Evolutionary conservation across 2,888 invertebrate species (phyloP).

Genomic region (Xylophagus ater): DNA sequence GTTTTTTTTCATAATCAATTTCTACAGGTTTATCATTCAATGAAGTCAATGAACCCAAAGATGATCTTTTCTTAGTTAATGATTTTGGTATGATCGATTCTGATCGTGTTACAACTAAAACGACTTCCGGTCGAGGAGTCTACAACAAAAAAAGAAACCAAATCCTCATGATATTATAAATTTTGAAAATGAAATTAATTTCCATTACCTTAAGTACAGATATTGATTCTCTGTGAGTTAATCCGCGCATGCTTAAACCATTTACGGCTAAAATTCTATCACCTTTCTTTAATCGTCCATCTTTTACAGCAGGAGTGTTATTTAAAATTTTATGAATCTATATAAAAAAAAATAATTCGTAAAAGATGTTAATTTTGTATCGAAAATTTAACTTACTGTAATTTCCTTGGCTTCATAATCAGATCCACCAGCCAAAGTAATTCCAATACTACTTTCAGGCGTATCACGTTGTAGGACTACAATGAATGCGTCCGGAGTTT

Average conservation of each 20-base stretch:
- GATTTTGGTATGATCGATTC: conserved; percentile 35
- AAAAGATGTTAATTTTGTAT: too few species aligned
- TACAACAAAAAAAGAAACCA: conserved; percentile 27
- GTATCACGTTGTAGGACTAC: conserved; percentile 56
- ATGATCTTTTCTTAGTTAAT: conserved; percentile 36
- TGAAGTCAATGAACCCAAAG: conserved; percentile 36
- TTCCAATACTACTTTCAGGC: conserved; percentile 66
- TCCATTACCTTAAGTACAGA: conserved; percentile 73
- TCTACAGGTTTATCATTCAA: conserved; percentile 35
- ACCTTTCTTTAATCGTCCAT: conserved; percentile 75
- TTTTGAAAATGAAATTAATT: conserved; percentile 6
- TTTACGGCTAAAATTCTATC: conserved; percentile 84
- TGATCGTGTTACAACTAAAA: conserved; percentile 59
- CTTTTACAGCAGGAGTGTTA: conserved; percentile 76
- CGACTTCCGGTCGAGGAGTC: conserved; percentile 69
- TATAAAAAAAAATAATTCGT: conserved; percentile 19
- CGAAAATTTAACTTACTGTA: conserved; percentile 59
- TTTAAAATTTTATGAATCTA: conserved; percentile 79
- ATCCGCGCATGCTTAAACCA: conserved; percentile 66
- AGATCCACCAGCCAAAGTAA: conserved; percentile 77
- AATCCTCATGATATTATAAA: too few species aligned
- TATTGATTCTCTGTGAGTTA: conserved; percentile 80
- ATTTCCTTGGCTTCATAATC: conserved; percentile 89
- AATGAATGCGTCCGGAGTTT: conserved; percentile 49
- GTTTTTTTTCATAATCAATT: conserved; percentile 33